Evolutionary conservation across 1,140 invertebrate genomes (phyloP).

Genomic region (Trachymyrmex cornetzi): DNA sequence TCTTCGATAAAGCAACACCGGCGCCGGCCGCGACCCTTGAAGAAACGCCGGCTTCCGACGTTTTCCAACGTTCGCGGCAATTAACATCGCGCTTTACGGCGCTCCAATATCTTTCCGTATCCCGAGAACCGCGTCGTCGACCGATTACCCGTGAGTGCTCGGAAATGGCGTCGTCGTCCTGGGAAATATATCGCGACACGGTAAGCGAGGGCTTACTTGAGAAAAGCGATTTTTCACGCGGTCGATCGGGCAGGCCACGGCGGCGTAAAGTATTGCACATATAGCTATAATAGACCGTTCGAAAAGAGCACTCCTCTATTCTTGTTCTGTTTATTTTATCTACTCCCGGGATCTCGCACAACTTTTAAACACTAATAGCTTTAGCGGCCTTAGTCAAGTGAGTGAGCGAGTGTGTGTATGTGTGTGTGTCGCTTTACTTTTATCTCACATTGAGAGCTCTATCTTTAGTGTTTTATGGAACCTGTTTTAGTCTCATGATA

Average conservation of each 20-base stretch:
- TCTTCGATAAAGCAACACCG: conserved; percentile 55
- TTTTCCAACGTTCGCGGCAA: conserved; percentile 54
- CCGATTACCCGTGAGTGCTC: conserved; percentile 57
- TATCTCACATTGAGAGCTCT: background rate
- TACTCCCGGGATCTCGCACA: conserved; percentile 1
- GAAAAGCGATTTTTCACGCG: conserved; percentile 61
- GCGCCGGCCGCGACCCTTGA: conserved; percentile 39
- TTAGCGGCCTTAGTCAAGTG: conserved; percentile 1
- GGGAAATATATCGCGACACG: conserved; percentile 57
- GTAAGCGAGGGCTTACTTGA: conserved; percentile 58
- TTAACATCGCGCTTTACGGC: conserved; percentile 60
- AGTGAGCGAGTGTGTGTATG: background rate
- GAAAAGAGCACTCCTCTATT: conserved; percentile 19
- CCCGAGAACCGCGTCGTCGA: background rate
- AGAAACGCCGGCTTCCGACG: conserved; percentile 20
- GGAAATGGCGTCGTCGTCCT: conserved; percentile 61
- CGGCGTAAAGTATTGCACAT: conserved; percentile 46
- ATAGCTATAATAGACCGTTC: conserved; percentile 57
- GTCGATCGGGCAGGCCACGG: conserved; percentile 50
- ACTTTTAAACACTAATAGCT: conserved; percentile 48
- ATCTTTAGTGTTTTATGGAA: background rate
- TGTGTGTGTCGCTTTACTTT: background rate
- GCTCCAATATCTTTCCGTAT: conserved; percentile 52
- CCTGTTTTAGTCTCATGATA: background rate
- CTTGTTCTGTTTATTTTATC: conserved; percentile 52